phyloP scores from a whole-genome alignment of 1,140 invertebrate species.

The Sycophila sp. region DNA sequence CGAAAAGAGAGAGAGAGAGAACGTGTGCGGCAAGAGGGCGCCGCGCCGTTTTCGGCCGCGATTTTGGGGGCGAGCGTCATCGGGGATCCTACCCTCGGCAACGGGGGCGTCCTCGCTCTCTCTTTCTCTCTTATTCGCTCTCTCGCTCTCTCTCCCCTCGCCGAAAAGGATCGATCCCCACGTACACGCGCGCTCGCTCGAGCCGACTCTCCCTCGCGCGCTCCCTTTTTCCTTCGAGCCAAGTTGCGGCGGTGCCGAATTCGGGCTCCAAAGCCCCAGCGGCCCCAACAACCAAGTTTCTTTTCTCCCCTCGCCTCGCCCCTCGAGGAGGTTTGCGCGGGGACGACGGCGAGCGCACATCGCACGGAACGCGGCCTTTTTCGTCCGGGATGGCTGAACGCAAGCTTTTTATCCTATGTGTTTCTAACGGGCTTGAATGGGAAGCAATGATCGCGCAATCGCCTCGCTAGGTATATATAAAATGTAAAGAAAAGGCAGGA shows the following conservation, averaged over 20 bases:
- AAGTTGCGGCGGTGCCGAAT: no score
- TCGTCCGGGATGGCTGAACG: no score
- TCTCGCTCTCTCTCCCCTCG: slow-evolving; percentile 43
- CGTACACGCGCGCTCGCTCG: background rate
- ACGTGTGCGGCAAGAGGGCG: slow-evolving; percentile 27
- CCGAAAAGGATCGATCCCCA: slow-evolving; percentile 58
- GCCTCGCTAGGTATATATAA: no score
- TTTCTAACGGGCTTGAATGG: no score
- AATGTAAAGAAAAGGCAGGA: no score
- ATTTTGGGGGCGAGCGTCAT: slow-evolving; percentile 48
- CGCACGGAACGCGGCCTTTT: no score
- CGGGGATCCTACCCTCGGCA: slow-evolving; percentile 39
- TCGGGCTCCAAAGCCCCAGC: no score
- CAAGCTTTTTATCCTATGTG: no score
- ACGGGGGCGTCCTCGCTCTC: slow-evolving; percentile 47
- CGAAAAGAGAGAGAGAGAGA: background rate
- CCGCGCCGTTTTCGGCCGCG: slow-evolving; percentile 41
- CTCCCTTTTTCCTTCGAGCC: background rate
- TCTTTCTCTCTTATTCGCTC: slow-evolving; percentile 26
- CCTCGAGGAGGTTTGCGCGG: background rate
- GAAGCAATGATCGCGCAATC: no score
- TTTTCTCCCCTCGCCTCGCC: background rate
- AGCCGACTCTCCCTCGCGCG: background rate
- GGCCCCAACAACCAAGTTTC: no score
- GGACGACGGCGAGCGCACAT: background rate